phyloP scores from a whole-genome alignment of 2,113 vertebrate genomes.

The Pelecanus crispus region DNA sequence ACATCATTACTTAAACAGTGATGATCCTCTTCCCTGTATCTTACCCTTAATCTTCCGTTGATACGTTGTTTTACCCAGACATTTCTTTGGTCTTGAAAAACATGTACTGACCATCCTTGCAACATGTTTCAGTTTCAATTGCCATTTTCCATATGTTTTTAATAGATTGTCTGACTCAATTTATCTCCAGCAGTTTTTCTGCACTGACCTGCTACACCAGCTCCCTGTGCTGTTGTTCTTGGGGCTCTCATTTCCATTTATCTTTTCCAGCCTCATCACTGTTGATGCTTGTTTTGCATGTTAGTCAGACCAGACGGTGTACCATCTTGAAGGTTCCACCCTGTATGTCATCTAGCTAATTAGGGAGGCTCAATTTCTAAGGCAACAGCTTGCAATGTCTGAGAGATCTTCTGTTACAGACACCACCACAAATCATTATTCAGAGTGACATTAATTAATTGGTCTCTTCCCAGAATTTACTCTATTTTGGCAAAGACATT shows the following conservation, averaged over 20 bases:
- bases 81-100: background rate
- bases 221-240: background rate
- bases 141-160: background rate
- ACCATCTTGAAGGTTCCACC: conserved; percentile 66
- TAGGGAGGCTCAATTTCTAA: conserved; percentile 39
- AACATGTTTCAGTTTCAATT: background rate
- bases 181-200: conserved; percentile 10
- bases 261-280: conserved; percentile 9
- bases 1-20: background rate
- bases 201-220: conserved; percentile 1
- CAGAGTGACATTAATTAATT: conserved; percentile 62
- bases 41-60: background rate
- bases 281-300: conserved; percentile 8
- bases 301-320: conserved; percentile 43
- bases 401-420: conserved; percentile 51
- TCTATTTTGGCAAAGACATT: background rate
- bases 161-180: background rate
- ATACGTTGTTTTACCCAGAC: background rate
- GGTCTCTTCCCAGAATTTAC: conserved; percentile 46
- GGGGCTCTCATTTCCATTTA: conserved; percentile 24
- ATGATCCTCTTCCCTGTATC: background rate
- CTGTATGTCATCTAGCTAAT: conserved; percentile 54
- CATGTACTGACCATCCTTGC: background rate
- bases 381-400: conserved; percentile 60
- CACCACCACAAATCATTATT: conserved; percentile 55